Conservation (phyloP, 1,140 invertebrate species). For the Pseudachorutes palmiensis region DNA sequence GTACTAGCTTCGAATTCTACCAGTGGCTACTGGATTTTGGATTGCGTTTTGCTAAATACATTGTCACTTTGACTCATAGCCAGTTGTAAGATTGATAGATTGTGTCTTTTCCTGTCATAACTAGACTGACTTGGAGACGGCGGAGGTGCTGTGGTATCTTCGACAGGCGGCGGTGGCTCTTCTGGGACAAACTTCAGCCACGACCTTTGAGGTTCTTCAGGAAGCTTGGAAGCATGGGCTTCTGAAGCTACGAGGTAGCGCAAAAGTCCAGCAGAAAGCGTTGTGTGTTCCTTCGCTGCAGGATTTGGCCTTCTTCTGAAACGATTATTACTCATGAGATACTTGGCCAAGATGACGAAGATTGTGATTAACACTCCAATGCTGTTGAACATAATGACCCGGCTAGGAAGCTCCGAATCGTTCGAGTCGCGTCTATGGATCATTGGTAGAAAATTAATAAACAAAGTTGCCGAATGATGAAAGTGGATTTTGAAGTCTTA, state of each 20-base stretch:
- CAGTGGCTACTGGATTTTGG: no score
- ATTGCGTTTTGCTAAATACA: no score
- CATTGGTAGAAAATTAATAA: no score
- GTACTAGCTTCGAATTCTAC: no score
- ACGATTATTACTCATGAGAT: neutral
- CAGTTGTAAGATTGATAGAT: no score
- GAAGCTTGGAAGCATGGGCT: no score
- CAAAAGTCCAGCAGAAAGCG: neutral
- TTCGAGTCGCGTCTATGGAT: no score
- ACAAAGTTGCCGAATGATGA: no score
- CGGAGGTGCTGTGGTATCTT: conserved; percentile 25
- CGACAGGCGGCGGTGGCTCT: neutral
- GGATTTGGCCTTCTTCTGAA: conserved; percentile 4
- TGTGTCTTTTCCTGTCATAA: no score
- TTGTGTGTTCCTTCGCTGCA: neutral
- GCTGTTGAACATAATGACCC: neutral
- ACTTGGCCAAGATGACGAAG: neutral
- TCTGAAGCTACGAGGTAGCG: neutral
- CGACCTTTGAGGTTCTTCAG: neutral
- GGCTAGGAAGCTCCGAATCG: neutral
- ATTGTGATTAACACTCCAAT: conserved; percentile 7
- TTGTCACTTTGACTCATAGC: no score
- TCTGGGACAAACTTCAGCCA: conserved; percentile 32
- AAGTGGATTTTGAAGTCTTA: neutral
- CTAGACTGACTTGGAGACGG: neutral